Base-by-base conservation (phyloP, 2,888 invertebrate genomes). In the Acrobasis repandana region DNA sequence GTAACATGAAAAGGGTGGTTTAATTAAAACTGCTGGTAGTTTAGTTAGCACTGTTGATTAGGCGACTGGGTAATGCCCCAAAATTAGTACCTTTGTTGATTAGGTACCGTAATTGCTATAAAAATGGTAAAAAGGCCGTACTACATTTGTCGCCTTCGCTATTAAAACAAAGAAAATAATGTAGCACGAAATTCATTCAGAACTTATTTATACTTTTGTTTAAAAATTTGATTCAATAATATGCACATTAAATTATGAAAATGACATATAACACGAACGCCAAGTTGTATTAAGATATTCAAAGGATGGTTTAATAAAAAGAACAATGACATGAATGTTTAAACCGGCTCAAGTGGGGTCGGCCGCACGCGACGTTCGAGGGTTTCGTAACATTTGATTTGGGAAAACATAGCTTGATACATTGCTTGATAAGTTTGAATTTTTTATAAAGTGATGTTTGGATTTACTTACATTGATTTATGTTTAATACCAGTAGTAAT, bases 241-340 rank as follows among this genome's bases (percentile, higher is more conserved):
- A 38, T 43, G 3, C 1, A n/a, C 10, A 43, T 34, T 15, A 34
- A 34, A 51, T 34, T 15, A 51, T 51, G 14, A 15, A 51, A 34
- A 34, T 34, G 9, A 34, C 43, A 43, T 3, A 43, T n/a, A 34
- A 51, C 33, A 15, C 34, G 33, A 33, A 34, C 34, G 51, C 34
- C 75, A 77, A 75, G 71, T 10, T 9, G 51, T 51, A 51, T 51
- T 51, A 51, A 51, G 51, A 51, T 51, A 33, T 70, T 68, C 58
- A 38, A 43, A 61, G 64, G 67, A 67, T 67, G 67, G 69, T 71
- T 72, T 70, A 63, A 66, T 63, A 70, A 72, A n/a, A 75, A 70
- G 73, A 72, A 67, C 61, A 62, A 51, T 15, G 34, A 34, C 51
- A 51, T 51, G 51, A 51, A 51, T 51, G 34, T 34, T 51, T 51